Evolutionary conservation across 1,140 invertebrate genomes (phyloP), one percentile per base, ranked within the genome.

Genomic region (Uloborus diversus): DNA sequence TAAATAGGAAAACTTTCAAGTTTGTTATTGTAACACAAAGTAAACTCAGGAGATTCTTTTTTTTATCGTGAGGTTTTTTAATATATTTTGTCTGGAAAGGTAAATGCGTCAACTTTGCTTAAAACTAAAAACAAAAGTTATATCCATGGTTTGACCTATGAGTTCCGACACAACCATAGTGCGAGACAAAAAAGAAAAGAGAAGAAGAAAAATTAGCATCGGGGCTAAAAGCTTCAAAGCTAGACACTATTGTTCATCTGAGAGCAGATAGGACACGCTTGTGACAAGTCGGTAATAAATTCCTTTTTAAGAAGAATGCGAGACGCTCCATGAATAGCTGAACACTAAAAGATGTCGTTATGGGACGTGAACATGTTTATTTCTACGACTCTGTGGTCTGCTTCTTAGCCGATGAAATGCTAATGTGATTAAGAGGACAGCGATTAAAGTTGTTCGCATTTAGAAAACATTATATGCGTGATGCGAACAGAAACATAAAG

Each of bases 241-340:
- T 47, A 71, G 57, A 73, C 37, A 56, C 56, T 35, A 73, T 73
- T 73, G 57, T 73, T 69, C 35, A 33, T 59, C 64, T 32, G 33
- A 59, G 56, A 70, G 49, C 7, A 70, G 66, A 70, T 32, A 70
- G 66, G 51, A 69, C 51, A 56, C 32, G 51, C 32, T 23, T 53
- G 32, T n/a, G 66, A 69, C 66, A 73, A 73, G 57, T 20, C n/a
- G 32, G 69, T 47, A 59, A 61, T 73, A 73, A 73, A 73, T 61
- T 73, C 23, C 30, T 9, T 61, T 73, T 37, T 47, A 30, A n/a
- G 37, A 59, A 61, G 37, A 73, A 73, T 61, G 66, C 66, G 7
- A 73, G 32, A 70, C 32, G 42, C 68, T 61, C 33, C 4, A 53
- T 61, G 56, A 61, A 73, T 61, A 61, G 14, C n/a, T 68, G 47